Percentiles rank a stretch among this genome's conserved stretches.
Evolutionary conservation across 2,113 vertebrate species (phyloP).

Genomic region (Hymenochirus boettgeri): DNA sequence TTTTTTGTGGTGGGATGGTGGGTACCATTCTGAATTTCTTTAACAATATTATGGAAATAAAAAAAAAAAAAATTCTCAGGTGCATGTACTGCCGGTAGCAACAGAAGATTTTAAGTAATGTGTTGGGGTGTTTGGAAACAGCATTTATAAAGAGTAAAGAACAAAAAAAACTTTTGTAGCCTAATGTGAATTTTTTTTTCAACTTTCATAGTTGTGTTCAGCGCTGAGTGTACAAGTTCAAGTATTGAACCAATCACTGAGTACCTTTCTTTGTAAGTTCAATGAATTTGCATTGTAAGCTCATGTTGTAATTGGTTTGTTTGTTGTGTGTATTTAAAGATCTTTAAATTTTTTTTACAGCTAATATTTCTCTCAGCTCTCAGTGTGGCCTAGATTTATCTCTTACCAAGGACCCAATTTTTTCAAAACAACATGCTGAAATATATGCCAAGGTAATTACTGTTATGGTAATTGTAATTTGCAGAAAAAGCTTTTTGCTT

Average conservation of each 20-base stretch:
- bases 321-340: background rate
- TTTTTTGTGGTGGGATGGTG: background rate
- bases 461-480: background rate
- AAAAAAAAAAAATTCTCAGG: too few relatives aligned
- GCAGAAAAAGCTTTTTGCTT: background rate
- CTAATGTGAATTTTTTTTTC: too few relatives aligned
- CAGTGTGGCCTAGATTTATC: background rate
- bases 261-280: conserved; percentile 3
- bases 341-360: conserved; percentile 2
- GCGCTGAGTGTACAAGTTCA: background rate
- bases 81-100: too few relatives aligned
- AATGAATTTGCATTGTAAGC: background rate
- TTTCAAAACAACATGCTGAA: background rate
- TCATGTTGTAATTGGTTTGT: too few relatives aligned
- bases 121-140: too few relatives aligned
- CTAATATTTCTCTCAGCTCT: background rate
- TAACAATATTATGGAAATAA: too few relatives aligned
- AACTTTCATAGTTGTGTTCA: conserved; percentile 8
- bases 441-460: conserved; percentile 13
- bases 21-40: too few relatives aligned
- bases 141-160: too few relatives aligned
- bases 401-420: conserved; percentile 8
- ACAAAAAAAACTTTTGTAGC: background rate
- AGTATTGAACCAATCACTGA: conserved; percentile 3
- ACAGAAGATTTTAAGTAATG: background rate